phyloP scores from a whole-genome alignment of 1,140 invertebrate species.

The Philaenus spumarius region DNA sequence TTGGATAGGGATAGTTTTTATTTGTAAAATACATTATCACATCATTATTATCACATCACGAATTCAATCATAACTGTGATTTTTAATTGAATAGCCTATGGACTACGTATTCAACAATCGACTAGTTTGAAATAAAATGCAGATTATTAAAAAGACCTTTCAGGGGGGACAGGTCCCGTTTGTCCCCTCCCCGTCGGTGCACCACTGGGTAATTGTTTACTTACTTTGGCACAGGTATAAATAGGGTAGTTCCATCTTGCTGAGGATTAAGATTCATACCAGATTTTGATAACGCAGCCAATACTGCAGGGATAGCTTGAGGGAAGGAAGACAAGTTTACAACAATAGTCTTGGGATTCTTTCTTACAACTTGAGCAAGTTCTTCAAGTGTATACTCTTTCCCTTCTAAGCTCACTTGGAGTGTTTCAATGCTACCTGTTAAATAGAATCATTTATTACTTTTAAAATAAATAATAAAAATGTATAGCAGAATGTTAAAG shows the following conservation, averaged over 20 bases:
- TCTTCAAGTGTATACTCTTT: conserved; percentile 81
- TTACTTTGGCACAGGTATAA: conserved; percentile 82
- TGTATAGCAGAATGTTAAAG: not conserved
- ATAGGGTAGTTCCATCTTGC: conserved; percentile 86
- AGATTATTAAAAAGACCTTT: conserved; percentile 72
- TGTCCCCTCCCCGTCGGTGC: too few relatives aligned
- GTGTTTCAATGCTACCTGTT: conserved; percentile 65
- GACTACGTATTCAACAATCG: conserved; percentile 71
- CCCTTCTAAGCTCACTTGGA: conserved; percentile 68
- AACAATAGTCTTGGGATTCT: conserved; percentile 78
- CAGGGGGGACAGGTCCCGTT: too few relatives aligned
- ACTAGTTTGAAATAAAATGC: too few relatives aligned
- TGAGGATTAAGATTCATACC: conserved; percentile 92
- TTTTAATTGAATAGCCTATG: too few relatives aligned
- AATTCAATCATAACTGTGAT: too few relatives aligned
- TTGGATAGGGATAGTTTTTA: too few relatives aligned
- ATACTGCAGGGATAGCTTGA: conserved; percentile 68
- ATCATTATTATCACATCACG: too few relatives aligned
- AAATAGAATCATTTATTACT: conserved; percentile 18
- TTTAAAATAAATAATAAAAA: not conserved
- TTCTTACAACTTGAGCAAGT: conserved; percentile 78
- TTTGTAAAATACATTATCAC: too few relatives aligned
- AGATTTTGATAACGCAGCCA: conserved; percentile 66
- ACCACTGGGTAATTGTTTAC: conserved; percentile 57
- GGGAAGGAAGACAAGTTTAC: conserved; percentile 78